These are phyloP conservation scores for Toxotes lorentzi DNA, from an alignment of 2,797 vertebrate genomes.

Conservation along the genomic window DNA sequence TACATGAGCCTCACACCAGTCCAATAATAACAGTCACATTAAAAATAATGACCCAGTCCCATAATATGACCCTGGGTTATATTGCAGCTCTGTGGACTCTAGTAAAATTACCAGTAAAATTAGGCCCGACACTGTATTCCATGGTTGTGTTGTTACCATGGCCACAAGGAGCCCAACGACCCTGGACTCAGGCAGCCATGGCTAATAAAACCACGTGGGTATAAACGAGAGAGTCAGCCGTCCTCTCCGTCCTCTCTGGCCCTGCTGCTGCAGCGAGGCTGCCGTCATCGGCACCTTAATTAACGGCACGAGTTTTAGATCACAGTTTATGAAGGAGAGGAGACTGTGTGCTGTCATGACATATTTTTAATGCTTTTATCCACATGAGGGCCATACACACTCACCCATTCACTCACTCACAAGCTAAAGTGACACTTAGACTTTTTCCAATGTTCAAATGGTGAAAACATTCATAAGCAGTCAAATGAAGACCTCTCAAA, in stretches of 20 bases:
- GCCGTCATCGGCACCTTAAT: slow-evolving; percentile 31
- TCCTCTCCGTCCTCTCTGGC: slow-evolving; percentile 40
- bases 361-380: slow-evolving; percentile 5
- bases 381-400: not conserved
- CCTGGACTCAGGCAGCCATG: not conserved
- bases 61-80: not conserved
- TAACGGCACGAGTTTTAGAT: slow-evolving; percentile 31
- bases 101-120: slow-evolving; percentile 33
- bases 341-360: not conserved
- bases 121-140: not conserved
- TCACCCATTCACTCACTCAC: not conserved
- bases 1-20: not conserved
- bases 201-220: not conserved
- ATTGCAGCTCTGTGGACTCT: not conserved
- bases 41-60: slow-evolving; percentile 37
- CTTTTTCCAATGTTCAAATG: too few relatives aligned
- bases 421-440: not conserved
- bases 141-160: slow-evolving; percentile 25
- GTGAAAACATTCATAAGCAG: too few relatives aligned
- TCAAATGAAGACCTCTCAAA: not conserved
- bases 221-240: not conserved
- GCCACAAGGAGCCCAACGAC: slow-evolving; percentile 10
- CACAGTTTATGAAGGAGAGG: slow-evolving; percentile 23
- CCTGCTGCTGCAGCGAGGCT: not conserved
- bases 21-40: slow-evolving; percentile 22